A percentile compares a stretch with the other conserved stretches of the same genome.
Evolutionary conservation across 1,140 invertebrate genomes (phyloP).

Genomic region (Carcinoscorpius rotundicauda): DNA sequence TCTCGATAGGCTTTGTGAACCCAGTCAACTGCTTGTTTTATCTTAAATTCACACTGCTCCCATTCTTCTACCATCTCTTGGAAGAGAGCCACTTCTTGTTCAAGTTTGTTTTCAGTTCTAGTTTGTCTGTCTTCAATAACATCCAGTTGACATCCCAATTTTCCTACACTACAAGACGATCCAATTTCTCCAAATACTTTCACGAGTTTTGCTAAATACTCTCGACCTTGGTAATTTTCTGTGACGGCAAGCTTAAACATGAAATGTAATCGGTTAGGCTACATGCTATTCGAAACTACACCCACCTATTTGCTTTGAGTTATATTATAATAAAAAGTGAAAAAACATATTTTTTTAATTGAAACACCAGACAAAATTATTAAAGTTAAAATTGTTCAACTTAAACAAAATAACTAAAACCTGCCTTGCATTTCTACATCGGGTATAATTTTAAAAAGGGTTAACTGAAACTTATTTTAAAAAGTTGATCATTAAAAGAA

Average conservation of each 20-base stretch:
- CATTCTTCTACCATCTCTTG: slow-evolving; percentile 87
- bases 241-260: slow-evolving; percentile 59
- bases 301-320: too few relatives aligned
- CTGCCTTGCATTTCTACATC: too few relatives aligned
- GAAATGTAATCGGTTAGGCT: too few relatives aligned
- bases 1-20: slow-evolving; percentile 67
- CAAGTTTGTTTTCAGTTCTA: slow-evolving; percentile 65
- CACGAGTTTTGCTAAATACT: slow-evolving; percentile 80
- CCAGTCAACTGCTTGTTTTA: slow-evolving; percentile 77
- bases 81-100: slow-evolving; percentile 72
- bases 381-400: too few relatives aligned
- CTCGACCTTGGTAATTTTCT: slow-evolving; percentile 72
- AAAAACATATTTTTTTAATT: slow-evolving; percentile 18
- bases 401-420: too few relatives aligned
- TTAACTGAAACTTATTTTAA: too few relatives aligned
- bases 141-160: slow-evolving; percentile 66
- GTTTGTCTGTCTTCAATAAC: slow-evolving; percentile 75
- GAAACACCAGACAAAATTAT: too few relatives aligned
- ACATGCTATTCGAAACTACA: too few relatives aligned
- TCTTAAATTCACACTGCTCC: slow-evolving; percentile 88
- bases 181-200: slow-evolving; percentile 74
- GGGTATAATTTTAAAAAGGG: too few relatives aligned
- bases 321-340: slow-evolving; percentile 14
- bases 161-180: slow-evolving; percentile 63
- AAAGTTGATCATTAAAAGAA: too few relatives aligned